Conservation (phyloP, 64 coral and sea anemone species). For the Pocillopora damicornis region DNA sequence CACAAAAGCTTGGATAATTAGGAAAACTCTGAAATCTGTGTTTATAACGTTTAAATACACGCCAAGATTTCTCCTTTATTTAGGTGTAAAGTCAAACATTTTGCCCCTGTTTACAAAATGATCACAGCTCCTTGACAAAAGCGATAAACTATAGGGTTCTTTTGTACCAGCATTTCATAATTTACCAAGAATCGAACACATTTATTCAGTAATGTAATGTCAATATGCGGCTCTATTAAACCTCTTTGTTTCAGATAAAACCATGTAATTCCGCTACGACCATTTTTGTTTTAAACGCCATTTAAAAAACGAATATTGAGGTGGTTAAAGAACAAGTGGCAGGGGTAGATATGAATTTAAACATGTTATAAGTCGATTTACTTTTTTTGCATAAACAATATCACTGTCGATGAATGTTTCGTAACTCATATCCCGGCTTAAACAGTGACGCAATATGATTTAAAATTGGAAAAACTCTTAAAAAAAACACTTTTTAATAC, state of each 20-base stretch:
- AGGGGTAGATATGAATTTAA: slow-evolving; percentile 35
- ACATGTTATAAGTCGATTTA: slow-evolving; percentile 3
- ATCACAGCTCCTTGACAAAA: background rate
- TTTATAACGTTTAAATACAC: background rate
- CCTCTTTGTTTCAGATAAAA: slow-evolving; percentile 19
- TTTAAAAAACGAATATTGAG: slow-evolving; percentile 28
- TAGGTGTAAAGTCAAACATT: background rate
- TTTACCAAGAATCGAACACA: background rate
- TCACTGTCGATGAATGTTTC: slow-evolving; percentile 6
- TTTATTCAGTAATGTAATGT: slow-evolving; percentile 10
- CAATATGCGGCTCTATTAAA: slow-evolving; percentile 15
- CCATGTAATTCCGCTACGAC: slow-evolving; percentile 1
- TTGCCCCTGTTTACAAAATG: background rate
- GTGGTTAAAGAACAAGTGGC: slow-evolving; percentile 32
- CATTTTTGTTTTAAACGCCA: background rate
- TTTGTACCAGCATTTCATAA: slow-evolving; percentile 9
- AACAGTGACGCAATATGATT: background rate
- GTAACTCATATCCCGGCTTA: slow-evolving; percentile 11
- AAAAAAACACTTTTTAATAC: too few relatives aligned
- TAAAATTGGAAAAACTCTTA: too few relatives aligned
- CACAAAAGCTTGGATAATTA: slow-evolving; percentile 28
- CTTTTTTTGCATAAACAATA: slow-evolving; percentile 24
- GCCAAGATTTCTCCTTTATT: background rate
- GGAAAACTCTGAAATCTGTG: slow-evolving; percentile 3
- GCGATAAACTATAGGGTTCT: background rate